Base-by-base conservation (phyloP, 1,140 invertebrate genomes). In the Drosophila albomicans region DNA sequence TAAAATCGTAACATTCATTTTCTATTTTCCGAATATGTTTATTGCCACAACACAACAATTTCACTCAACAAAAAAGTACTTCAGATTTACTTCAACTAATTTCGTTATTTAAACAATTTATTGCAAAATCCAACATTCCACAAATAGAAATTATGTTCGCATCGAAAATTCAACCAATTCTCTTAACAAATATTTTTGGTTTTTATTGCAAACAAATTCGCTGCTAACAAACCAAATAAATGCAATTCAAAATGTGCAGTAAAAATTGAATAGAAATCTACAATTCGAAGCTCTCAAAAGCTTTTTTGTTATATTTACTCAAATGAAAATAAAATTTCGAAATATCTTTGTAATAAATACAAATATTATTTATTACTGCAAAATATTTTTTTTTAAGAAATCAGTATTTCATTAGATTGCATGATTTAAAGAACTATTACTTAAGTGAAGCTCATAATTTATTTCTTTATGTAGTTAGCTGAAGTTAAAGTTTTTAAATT, bases 61-160 rank as follows among this genome's bases (percentile, higher is more conserved):
- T 38, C 7, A 43, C 2, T 13, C 2, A 13, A 11, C 41, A 43
- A 43, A n/a, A 43, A 43, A 43, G 41, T 43, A 2, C 41, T 43
- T 43, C 4, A n/a, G 41, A 13, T 13, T 43, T 5, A 2, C n/a
- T 43, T n/a, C 1, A 43, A 43, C 41, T 15, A 13, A n/a, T 43
- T 43, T 43, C 3, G 41, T 43, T 13, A 43, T 48, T 48, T 52
- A 16, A 16, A 8, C 49, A 52, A 52, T 58, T 58, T 43, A 43
- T 38, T 48, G 46, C 16, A 16, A 48, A 25, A 16, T 16, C 46
- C 16, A 20, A 10, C 15, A 48, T 48, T 48, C 15, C 46, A 48
- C 13, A 48, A 16, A 48, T 48, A 20, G 46, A 20, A 48, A 48
- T 20, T 16, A 38, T 48, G 46, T 3, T 7, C 13, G 35, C 35